Evolutionary conservation across 2,113 vertebrate species (phyloP), one percentile per base, ranked within the genome.

Genomic region (Himantopus leucocephalus): DNA sequence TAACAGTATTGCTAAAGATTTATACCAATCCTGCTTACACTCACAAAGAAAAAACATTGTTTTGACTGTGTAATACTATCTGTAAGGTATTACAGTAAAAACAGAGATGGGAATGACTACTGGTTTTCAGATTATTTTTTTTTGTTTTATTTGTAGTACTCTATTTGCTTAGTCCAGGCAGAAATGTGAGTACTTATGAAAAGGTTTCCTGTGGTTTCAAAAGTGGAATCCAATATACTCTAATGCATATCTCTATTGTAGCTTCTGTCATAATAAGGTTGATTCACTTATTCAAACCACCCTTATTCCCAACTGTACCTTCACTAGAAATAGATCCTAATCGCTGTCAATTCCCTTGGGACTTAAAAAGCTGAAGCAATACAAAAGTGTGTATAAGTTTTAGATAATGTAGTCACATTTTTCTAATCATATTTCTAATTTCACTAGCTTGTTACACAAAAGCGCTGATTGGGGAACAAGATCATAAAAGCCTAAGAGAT

Each of bases 401-500:
- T 94, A 95, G 93, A 94, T 97, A 98, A 95, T 92, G 84, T 90
- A 97, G 94, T 97, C 95, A 97, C 88, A 96, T 97, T 98, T 97
- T 95, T 95, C 96, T 96, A 98, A 96, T 97, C 96, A 96, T 95
- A 97, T 97, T 96, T 92, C 94, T 95, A 98, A 98, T 97, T 98
- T 97, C 80, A 95, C 78, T 53, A 70, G 37, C 88, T 98, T 96
- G 79, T 93, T 95, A 91, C 75, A 96, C 50, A 96, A 97, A 95
- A 98, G 75, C 19, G 7, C 37, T 93, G 96, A 95, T 64, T 89
- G 75, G 95, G 81, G 87, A 98, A 83, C 78, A 96, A 90, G 93
- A 95, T 94, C 52, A 7, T 88, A 90, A 95, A 96, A 96, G 74
- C 86, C 82, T 93, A 47, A 60, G 87, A 97, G 95, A 96, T 96